These are phyloP conservation scores for Salticus scenicus DNA, from an alignment of 2,888 invertebrate genomes.

Conservation along the genomic window DNA sequence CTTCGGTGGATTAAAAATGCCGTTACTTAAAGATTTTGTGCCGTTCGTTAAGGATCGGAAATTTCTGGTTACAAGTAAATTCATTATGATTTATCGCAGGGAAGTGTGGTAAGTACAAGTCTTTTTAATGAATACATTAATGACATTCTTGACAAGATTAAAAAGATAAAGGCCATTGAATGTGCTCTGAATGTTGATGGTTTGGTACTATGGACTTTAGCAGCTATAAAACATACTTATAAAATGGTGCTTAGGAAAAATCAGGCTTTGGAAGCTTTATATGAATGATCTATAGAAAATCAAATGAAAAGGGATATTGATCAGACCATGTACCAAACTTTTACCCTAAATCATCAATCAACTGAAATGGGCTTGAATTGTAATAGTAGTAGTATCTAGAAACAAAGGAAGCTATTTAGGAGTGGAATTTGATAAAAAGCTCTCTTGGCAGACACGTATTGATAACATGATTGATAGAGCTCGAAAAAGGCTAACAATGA, in stretches of 20 bases:
- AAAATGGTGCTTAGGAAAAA: conserved; percentile 12
- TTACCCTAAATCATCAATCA: conserved; percentile 9
- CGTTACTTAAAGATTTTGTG: conserved; percentile 7
- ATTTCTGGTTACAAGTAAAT: neutral
- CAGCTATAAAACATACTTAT: neutral
- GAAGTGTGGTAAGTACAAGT: too few species aligned
- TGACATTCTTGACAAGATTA: too few species aligned
- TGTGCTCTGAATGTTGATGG: too few species aligned
- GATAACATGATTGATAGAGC: neutral
- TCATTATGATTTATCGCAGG: neutral
- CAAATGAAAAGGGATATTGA: too few species aligned
- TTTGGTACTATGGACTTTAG: neutral
- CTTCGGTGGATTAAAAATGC: neutral
- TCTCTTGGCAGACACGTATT: neutral
- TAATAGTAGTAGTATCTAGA: neutral
- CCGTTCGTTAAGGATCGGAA: neutral
- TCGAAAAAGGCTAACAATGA: neutral
- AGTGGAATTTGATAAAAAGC: conserved; percentile 8
- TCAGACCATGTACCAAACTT: too few species aligned
- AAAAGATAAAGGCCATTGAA: too few species aligned
- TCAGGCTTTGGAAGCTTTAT: neutral
- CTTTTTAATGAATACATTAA: too few species aligned
- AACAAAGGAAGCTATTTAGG: neutral
- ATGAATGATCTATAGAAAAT: neutral
- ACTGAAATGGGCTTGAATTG: conserved; percentile 6